Conservation (phyloP, 2,797 vertebrate genomes). For the Myotis daubentonii region DNA sequence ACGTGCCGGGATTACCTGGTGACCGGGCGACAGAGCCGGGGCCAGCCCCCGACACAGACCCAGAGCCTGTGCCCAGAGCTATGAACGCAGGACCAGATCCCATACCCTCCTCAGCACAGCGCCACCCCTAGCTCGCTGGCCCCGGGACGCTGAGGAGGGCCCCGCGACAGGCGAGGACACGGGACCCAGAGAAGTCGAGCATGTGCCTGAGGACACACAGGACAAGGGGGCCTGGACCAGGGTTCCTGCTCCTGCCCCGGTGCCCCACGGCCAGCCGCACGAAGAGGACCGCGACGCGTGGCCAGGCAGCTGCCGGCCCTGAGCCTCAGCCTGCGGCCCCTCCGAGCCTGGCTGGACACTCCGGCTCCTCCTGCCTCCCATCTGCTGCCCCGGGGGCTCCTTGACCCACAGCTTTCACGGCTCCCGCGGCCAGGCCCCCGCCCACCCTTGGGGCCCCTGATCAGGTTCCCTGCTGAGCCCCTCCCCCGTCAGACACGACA, state of each 20-base stretch:
- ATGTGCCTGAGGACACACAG: neutral
- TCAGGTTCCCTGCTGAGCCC: neutral
- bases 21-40: neutral
- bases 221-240: neutral
- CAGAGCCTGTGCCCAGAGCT: neutral
- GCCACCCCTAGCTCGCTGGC: neutral
- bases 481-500: fast-evolving
- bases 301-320: neutral
- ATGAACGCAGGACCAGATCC: fast-evolving
- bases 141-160: neutral
- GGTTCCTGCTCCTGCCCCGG: neutral
- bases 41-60: fast-evolving
- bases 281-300: neutral
- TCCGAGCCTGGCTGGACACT: neutral
- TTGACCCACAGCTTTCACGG: neutral
- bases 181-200: neutral
- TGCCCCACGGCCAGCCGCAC: neutral
- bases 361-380: neutral
- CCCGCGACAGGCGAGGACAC: fast-evolving
- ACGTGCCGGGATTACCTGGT: neutral
- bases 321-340: neutral
- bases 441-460: neutral
- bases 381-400: neutral
- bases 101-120: neutral
- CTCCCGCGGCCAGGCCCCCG: neutral